Evolutionary conservation across 2,113 vertebrate genomes (phyloP), one percentile per base, ranked within the genome.

Genomic region (Corythornis cristatus): DNA sequence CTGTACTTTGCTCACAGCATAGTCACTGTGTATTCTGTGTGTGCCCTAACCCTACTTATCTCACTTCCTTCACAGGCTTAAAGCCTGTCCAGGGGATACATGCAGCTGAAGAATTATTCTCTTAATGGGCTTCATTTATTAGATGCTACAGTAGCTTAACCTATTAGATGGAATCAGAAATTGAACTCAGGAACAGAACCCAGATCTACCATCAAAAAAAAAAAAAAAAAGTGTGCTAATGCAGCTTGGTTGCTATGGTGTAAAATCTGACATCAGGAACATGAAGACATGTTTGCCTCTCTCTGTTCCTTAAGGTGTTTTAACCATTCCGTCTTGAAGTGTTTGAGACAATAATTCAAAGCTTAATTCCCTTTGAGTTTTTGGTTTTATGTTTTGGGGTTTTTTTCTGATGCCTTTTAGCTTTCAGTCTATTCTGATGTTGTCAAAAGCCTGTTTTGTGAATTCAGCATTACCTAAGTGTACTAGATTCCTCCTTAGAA

Each of bases 61-160:
- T 93, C 71, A 25, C 54, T 85, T 96, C 78, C 81, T 85, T 53
- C 64, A 22, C 22, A 67, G 51, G 31, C 77, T 89, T 88, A 81
- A 43, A 72, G 40, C 8, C 90, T 90, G 82, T 76, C 78, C 64
- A n/a, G 67, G 67, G 50, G 58, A 79, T 79, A 64, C 26, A 53
- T 66, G 53, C 56, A 84, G 71, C 45, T 89, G 71, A 77, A 71
- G 37, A 86, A 70, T 75, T 84, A 71, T 15, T 95, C 56, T 88
- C 17, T 67, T 71, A 64, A 66, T 31, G 16, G n/a, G 33, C 50
- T 48, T 89, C 51, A 61, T 60, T 90, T 76, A 77, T 82, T 62
- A 76, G 33, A 46, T 66, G 43, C 56, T 77, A 42, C 22, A 66
- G 37, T 50, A 73, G 70, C 76, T 80, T 45, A 91, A 72, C 60